A percentile compares a stretch with the other conserved stretches of the same genome.
Evolutionary conservation across 2,113 vertebrate genomes (phyloP).

Genomic region (Lonchura striata): DNA sequence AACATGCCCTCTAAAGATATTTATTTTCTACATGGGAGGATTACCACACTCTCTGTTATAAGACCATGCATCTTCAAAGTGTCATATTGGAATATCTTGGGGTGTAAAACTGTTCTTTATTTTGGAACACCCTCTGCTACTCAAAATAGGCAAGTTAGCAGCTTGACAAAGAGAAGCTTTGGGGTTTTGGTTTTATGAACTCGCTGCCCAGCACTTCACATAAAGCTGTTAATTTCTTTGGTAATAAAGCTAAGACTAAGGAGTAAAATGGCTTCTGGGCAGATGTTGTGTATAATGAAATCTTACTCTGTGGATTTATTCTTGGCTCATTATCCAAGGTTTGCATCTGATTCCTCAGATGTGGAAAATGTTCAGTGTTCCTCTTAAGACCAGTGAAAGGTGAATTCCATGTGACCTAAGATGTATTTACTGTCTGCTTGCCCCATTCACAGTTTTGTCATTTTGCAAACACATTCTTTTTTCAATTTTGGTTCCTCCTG

Average conservation of each 20-base stretch:
- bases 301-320: conserved; percentile 45
- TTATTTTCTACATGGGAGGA: not conserved
- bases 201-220: not conserved
- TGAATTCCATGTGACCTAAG: not conserved
- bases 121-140: not conserved
- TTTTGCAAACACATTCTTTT: not conserved
- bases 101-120: not conserved
- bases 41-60: not conserved
- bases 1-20: not conserved
- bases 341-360: not conserved
- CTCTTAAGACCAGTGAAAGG: not conserved
- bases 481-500: not conserved
- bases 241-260: conserved; percentile 12
- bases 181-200: not conserved
- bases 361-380: not conserved
- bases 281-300: conserved; percentile 43
- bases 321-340: not conserved
- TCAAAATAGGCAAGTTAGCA: not conserved
- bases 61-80: not conserved
- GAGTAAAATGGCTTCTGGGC: conserved; percentile 1
- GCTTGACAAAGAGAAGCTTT: not conserved
- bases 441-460: not conserved
- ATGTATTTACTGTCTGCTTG: not conserved
- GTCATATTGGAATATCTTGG: not conserved
- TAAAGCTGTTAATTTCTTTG: conserved; percentile 5